These are phyloP conservation scores for Scolopax mira DNA, from an alignment of 2,113 vertebrate genomes.

Conservation along the genomic window DNA sequence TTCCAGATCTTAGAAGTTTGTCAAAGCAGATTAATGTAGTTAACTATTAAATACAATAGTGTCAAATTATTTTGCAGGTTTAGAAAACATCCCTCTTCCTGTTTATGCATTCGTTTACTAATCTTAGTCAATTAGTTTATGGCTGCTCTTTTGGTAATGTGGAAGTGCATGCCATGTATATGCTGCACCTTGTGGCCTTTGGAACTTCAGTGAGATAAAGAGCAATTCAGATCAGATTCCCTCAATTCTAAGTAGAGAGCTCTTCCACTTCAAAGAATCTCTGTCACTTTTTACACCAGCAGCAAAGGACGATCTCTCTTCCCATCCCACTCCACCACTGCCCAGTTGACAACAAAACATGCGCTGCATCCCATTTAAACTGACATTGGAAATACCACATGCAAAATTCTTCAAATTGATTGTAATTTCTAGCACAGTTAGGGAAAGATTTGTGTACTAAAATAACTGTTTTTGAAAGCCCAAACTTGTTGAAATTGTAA, in stretches of 20 bases:
- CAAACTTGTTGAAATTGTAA: not conserved
- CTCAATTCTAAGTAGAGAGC: not conserved
- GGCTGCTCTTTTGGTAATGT: not conserved
- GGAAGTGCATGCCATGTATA: not conserved
- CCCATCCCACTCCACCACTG: not conserved
- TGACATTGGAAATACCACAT: not conserved
- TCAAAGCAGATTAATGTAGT: not conserved
- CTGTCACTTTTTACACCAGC: not conserved
- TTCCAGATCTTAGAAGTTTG: not conserved
- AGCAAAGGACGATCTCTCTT: not conserved
- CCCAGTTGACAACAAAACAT: not conserved
- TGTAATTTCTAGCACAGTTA: not conserved
- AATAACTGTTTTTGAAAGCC: not conserved
- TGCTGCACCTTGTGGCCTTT: constrained; percentile 13
- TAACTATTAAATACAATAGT: not conserved
- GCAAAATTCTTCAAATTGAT: not conserved
- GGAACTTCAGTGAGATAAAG: constrained; percentile 7
- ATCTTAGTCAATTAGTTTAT: not conserved
- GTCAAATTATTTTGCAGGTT: not conserved
- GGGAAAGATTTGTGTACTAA: not conserved
- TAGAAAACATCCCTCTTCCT: not conserved
- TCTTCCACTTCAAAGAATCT: not conserved
- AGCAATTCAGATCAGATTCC: not conserved
- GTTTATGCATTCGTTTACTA: not conserved
- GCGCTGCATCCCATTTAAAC: not conserved